phyloP scores from a whole-genome alignment of 1,140 invertebrate species.

The Matsumurasca onukii region DNA sequence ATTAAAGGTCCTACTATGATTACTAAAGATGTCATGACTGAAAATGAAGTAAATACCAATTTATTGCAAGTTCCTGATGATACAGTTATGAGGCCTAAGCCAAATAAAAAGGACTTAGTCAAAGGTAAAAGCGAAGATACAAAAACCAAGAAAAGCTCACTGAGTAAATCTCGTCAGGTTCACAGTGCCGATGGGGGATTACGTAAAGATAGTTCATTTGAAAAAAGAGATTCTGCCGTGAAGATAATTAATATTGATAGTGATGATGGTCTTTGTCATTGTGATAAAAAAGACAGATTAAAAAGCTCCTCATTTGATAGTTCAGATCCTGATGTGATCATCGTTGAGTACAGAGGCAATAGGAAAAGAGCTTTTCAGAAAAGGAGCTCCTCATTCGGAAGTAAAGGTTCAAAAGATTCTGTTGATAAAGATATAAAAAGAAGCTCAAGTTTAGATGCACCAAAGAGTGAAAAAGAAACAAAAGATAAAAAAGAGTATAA shows the following conservation, averaged over 20 bases:
- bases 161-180: conserved; percentile 37
- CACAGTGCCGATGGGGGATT: conserved; percentile 41
- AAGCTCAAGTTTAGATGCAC: conserved; percentile 34
- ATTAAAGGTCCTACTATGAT: conserved; percentile 3
- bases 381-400: conserved; percentile 41
- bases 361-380: conserved; percentile 42
- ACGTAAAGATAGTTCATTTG: conserved; percentile 37
- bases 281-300: conserved; percentile 37
- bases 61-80: conserved; percentile 21
- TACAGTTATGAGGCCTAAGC: conserved; percentile 7
- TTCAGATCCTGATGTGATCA: conserved; percentile 41
- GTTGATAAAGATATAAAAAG: conserved; percentile 37
- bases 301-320: conserved; percentile 39
- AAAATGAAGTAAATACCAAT: conserved; percentile 8
- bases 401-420: conserved; percentile 37
- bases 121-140: conserved; percentile 39
- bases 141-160: conserved; percentile 35
- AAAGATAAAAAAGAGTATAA: conserved; percentile 31
- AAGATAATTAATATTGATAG: conserved; percentile 43
- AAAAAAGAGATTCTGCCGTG: conserved; percentile 37
- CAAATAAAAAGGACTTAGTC: conserved; percentile 37
- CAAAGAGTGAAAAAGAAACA: conserved; percentile 30
- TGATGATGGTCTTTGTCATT: conserved; percentile 36
- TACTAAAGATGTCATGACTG: conserved; percentile 2
- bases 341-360: conserved; percentile 44